Base-by-base conservation (phyloP, 2,888 invertebrate genomes). In the Emmelina monodactyla region DNA sequence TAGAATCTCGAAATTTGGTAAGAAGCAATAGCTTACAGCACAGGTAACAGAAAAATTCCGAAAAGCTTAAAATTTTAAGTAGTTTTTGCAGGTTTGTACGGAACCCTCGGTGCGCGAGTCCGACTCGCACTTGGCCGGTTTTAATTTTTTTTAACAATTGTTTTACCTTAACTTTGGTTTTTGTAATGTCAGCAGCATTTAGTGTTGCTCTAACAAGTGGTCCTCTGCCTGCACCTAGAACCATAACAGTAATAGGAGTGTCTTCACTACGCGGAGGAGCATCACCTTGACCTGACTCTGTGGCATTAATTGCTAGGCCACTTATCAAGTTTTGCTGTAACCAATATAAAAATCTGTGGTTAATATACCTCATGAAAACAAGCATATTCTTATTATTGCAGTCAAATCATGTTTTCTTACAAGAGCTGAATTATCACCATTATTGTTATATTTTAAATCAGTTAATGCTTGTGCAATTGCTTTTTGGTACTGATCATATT, bases 191-290 rank as follows among this genome's bases (percentile, higher is more conserved):
- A 80, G 83, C 79, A 6, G 97, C 97, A 62, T 90, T 89, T 2
- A 97, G 67, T 33, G 92, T 85, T n/a, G 94, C 91, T 49, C 91
- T 85, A 2, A 98, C 95, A 34, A 99, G 72, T 0, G 99, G 98
- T 0, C 99, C 99, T 52, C 99, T 82, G 1, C 99, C 97, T 30
- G 96, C 97, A 9, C 96, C 96, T 16, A 97, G 85, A 9, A 97
- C 89, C 91, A 95, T 94, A 14, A 96, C 82, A 35, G 89, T 76
- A 9, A 82, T 58, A 9, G 61, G 55, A 37, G 49, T 49, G 25
- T 55, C 54, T 37, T 33, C 44, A 19, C 5, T 9, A 10, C n/a
- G 25, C 11, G 9, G n/a, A 25, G 25, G 3, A 13, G 2, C 6
- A 13, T 29, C 29, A 13, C 14, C 52, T 28, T 54, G 50, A 19